Percentiles rank a stretch among this genome's conserved stretches.
Conservation (phyloP, 2,888 invertebrate species). For the Bombylius discolor region DNA sequence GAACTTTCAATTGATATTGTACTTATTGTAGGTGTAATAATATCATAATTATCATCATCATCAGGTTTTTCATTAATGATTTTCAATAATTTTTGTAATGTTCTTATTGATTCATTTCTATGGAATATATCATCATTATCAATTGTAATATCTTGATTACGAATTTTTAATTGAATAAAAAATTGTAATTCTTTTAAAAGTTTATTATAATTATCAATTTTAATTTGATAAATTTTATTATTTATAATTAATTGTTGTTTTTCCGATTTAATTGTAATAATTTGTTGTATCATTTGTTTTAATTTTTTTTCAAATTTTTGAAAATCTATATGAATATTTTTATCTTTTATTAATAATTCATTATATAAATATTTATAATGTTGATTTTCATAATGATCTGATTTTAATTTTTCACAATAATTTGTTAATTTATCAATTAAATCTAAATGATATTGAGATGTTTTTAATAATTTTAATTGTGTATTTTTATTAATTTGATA, state of each 20-base stretch:
- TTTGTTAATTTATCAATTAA: background rate
- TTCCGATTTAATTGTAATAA: background rate
- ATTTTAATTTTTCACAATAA: background rate
- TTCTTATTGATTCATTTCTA: background rate
- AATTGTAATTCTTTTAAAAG: background rate
- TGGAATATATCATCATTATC: too few relatives aligned
- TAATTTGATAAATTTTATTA: background rate
- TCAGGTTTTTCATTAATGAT: background rate
- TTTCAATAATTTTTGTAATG: too few relatives aligned
- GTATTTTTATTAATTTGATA: background rate
- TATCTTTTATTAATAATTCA: background rate
- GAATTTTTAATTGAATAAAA: background rate
- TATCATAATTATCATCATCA: background rate
- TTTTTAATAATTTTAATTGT: background rate
- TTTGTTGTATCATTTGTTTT: background rate
- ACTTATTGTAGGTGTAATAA: background rate
- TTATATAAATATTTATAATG: background rate
- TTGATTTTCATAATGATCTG: background rate
- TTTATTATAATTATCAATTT: background rate
- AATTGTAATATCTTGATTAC: background rate
- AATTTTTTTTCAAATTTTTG: too few relatives aligned
- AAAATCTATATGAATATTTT: background rate
- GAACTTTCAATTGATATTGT: background rate
- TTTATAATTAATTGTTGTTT: background rate
- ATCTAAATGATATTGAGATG: background rate